Percentiles rank a stretch among this genome's conserved stretches.
Evolutionary conservation across 2,797 vertebrate genomes (phyloP).

Genomic region (Crotalus adamanteus): DNA sequence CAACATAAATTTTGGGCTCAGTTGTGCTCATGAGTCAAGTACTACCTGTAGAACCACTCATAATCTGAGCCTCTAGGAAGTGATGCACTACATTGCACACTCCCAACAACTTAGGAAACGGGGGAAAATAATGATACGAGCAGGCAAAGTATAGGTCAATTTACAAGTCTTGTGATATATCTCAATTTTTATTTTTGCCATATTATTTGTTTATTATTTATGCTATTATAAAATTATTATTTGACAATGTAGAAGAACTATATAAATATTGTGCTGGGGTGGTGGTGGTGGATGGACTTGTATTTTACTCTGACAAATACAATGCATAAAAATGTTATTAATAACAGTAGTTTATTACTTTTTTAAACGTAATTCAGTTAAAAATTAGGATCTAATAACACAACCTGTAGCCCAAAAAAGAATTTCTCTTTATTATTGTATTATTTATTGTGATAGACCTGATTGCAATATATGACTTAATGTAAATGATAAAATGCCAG

Average conservation of each 20-base stretch:
- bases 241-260: neutral
- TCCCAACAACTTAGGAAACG: neutral
- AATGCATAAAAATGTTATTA: neutral
- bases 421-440: neutral
- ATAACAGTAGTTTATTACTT: neutral
- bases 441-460: neutral
- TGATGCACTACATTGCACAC: neutral
- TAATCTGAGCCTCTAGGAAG: neutral
- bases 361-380: neutral
- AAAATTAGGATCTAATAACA: neutral
- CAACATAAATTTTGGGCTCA: neutral
- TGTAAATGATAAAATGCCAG: neutral
- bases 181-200: neutral
- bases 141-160: neutral
- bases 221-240: neutral
- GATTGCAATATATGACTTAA: neutral
- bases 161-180: neutral
- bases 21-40: neutral
- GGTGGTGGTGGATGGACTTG: neutral
- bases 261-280: neutral
- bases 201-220: neutral
- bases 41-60: too few species aligned
- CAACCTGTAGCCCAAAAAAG: neutral
- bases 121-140: neutral
- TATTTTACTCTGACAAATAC: neutral